Percentiles rank a stretch among this genome's conserved stretches.
Evolutionary conservation across 2,888 invertebrate genomes (phyloP).

Genomic region (Agelastica alni): DNA sequence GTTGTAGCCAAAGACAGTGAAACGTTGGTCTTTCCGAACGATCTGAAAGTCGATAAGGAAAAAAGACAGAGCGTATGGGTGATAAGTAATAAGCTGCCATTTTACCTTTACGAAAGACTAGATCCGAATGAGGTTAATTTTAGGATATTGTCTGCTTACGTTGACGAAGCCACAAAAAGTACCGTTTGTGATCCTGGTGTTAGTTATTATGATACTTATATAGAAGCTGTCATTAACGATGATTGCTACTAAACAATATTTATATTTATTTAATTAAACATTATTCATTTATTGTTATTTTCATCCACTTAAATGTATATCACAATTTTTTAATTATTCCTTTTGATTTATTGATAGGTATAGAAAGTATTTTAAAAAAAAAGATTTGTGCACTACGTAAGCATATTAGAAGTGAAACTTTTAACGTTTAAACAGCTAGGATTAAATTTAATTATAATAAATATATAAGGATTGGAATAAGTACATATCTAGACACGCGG

Average conservation of each 20-base stretch:
- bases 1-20: constrained; percentile 66
- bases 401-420: too few species aligned
- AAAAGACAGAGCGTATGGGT: constrained; percentile 74
- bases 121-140: constrained; percentile 72
- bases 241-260: constrained; percentile 28
- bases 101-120: constrained; percentile 70
- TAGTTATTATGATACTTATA: constrained; percentile 18
- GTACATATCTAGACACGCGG: too few species aligned
- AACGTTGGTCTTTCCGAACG: constrained; percentile 79
- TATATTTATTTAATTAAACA: constrained; percentile 2
- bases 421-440: too few species aligned
- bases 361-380: too few species aligned
- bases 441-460: too few species aligned
- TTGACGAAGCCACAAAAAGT: constrained; percentile 65
- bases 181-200: constrained; percentile 71
- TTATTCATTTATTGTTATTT: neutral
- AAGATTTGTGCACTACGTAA: too few species aligned
- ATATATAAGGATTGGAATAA: too few species aligned
- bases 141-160: constrained; percentile 70
- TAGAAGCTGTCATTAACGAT: constrained; percentile 21
- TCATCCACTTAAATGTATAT: too few species aligned
- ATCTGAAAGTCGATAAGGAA: constrained; percentile 75
- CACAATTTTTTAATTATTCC: too few species aligned
- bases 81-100: constrained; percentile 74
- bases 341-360: too few species aligned